Conservation (phyloP, 2,888 invertebrate species). For the Neocrepidodera transversa region DNA sequence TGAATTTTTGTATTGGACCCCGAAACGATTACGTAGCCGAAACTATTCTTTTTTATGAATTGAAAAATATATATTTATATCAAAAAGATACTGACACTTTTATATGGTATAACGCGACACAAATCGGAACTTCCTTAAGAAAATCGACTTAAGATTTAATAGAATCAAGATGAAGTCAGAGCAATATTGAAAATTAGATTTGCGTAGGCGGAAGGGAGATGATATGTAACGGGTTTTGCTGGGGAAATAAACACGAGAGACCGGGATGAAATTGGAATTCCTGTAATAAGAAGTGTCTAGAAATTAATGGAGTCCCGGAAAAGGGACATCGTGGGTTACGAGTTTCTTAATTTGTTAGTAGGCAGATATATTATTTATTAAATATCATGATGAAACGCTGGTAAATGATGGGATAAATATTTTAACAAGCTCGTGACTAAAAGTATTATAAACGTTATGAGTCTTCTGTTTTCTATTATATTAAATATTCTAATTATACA, state of each 20-base stretch:
- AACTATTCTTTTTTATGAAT: too few relatives aligned
- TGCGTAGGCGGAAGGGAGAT: slow-evolving; percentile 13
- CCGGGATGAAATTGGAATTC: slow-evolving; percentile 18
- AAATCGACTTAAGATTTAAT: slow-evolving; percentile 14
- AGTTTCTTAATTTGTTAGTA: neutral
- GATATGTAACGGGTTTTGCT: slow-evolving; percentile 25
- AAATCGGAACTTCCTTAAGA: neutral
- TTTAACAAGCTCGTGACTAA: too few relatives aligned
- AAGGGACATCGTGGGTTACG: neutral
- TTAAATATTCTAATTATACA: too few relatives aligned
- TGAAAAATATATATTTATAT: too few relatives aligned
- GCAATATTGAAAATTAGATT: slow-evolving; percentile 27
- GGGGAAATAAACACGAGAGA: slow-evolving; percentile 19
- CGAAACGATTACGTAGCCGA: neutral
- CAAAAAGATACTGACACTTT: too few relatives aligned
- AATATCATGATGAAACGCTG: too few relatives aligned
- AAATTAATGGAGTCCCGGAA: neutral
- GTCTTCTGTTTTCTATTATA: too few relatives aligned
- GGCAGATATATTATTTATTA: too few relatives aligned
- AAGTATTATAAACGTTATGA: too few relatives aligned
- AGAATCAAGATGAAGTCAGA: slow-evolving; percentile 10
- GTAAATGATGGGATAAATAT: too few relatives aligned
- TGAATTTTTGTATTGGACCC: slow-evolving; percentile 25
- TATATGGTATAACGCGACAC: too few relatives aligned
- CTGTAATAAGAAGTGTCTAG: slow-evolving; percentile 18